Conservation (phyloP, 1,140 invertebrate species). For the Brachionus rubens region DNA sequence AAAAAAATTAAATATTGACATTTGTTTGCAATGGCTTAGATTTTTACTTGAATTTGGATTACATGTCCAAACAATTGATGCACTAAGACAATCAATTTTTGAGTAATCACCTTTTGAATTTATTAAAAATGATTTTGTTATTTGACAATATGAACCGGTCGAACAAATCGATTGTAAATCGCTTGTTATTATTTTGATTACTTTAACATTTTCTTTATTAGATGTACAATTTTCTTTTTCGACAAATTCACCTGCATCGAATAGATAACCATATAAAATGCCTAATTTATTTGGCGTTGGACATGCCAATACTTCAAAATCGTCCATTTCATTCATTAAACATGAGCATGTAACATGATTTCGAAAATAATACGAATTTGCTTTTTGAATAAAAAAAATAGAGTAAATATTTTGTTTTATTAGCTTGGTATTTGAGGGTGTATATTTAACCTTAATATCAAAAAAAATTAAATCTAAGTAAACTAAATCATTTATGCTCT, state of each 20-base stretch:
- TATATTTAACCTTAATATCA: too few species aligned
- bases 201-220: neutral
- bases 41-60: neutral
- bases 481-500: too few species aligned
- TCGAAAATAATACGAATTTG: neutral
- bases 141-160: neutral
- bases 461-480: too few species aligned
- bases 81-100: constrained; percentile 7
- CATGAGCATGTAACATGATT: neutral
- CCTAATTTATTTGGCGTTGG: neutral
- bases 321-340: neutral
- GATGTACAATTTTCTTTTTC: neutral
- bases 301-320: neutral
- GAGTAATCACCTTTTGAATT: neutral
- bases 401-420: too few species aligned
- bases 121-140: constrained; percentile 9
- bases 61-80: constrained; percentile 19
- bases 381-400: neutral
- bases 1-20: neutral
- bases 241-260: neutral
- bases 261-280: neutral
- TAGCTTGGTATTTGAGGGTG: too few species aligned
- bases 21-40: neutral
- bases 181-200: neutral
- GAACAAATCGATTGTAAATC: constrained; percentile 2